Base-by-base conservation (phyloP, 2,888 invertebrate genomes). In the Glyphotaelius pellucidus region DNA sequence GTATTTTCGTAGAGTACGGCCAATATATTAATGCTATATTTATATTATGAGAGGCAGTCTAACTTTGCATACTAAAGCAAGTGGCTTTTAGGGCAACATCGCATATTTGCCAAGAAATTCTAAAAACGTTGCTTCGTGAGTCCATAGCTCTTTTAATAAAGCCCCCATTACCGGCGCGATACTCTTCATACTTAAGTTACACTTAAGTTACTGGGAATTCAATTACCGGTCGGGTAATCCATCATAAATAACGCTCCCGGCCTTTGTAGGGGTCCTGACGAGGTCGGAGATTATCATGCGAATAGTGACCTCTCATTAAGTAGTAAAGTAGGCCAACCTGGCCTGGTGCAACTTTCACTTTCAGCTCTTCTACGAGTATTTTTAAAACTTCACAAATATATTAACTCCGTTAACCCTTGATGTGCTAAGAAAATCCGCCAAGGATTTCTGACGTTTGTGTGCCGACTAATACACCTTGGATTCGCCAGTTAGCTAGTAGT, bases 141-240 rank as follows among this genome's bases (percentile, higher is more conserved):
- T 32, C 15, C 32, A 32, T 67, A 9, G 67, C 1, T 14, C 19
- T 19, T 32, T 81, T 81, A 31, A 32, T 81, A 81, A 81, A 32
- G 31, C 81, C 32, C 32, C 15, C 30, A 81, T 81, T 81, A 31
- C 81, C 32, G 81, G 81, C 81, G 81, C 81, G 31, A 81, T 81
- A 31, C 81, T 14, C 81, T 32, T 14, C 81, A 9, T 67, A 25
- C 67, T 67, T 67, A 67, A 67, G 67, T 67, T 67, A 67, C 67
- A 67, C 67, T 67, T 81, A 30, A 81, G 81, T 81, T 32, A 81
- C 81, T 81, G 19, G 81, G 32, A 81, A 81, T 81, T 81, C 81
- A 81, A 81, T 81, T 81, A 81, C 81, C 81, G 81, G 81, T 81
- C 19, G 32, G 32, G 32, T 81, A 81, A 81, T 81, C 81, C 81